Percentiles rank a stretch among this genome's conserved stretches.
These are phyloP conservation scores for Cetonia aurata DNA, from an alignment of 2,888 invertebrate species.

Conservation along the genomic window DNA sequence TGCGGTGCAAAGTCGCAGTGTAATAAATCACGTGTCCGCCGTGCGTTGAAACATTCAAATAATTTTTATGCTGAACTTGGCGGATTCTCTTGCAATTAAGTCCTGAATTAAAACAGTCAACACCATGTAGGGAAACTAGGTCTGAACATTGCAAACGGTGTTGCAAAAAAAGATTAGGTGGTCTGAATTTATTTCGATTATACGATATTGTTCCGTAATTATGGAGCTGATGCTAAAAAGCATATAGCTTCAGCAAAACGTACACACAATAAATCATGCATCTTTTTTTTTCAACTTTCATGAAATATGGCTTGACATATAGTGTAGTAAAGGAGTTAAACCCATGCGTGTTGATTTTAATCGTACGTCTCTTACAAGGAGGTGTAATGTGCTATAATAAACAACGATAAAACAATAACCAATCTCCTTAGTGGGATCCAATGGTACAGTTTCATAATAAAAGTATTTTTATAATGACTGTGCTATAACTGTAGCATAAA, in stretches of 20 bases:
- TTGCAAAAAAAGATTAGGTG: conserved; percentile 18
- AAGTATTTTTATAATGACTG: background rate
- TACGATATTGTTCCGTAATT: conserved; percentile 24
- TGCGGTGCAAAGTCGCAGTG: background rate
- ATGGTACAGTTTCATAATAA: background rate
- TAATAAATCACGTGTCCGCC: conserved; percentile 2
- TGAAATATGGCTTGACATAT: background rate
- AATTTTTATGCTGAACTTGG: conserved; percentile 3
- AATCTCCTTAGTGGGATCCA: no score
- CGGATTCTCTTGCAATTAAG: conserved; percentile 28
- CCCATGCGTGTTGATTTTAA: no score
- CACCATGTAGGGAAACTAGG: conserved; percentile 27
- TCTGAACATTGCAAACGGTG: conserved; percentile 12
- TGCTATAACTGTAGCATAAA: background rate
- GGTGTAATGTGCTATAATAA: no score
- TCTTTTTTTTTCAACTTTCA: conserved; percentile 4
- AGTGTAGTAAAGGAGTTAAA: no score
- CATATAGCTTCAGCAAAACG: background rate
- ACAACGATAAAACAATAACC: no score
- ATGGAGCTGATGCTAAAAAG: background rate
- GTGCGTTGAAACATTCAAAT: conserved; percentile 26
- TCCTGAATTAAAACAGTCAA: conserved; percentile 6
- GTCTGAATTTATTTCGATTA: conserved; percentile 5
- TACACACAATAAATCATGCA: background rate
- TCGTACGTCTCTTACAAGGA: no score